These are phyloP conservation scores for Anoplius nigerrimus DNA, from an alignment of 2,888 invertebrate genomes.

Conservation along the genomic window DNA sequence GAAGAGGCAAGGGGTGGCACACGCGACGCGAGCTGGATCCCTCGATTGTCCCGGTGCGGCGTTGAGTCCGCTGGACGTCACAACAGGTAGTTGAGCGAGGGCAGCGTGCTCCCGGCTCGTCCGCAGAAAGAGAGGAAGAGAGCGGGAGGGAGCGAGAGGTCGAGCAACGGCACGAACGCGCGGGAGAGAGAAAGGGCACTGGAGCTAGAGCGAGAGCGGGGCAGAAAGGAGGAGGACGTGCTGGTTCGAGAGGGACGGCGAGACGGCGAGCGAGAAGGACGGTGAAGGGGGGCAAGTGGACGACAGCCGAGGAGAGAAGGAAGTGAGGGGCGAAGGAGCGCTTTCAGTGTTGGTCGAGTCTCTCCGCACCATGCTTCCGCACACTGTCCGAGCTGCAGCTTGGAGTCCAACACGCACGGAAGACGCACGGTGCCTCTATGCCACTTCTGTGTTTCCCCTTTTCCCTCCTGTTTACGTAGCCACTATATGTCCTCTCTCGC, in stretches of 20 bases:
- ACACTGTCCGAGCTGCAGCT: conserved; percentile 40
- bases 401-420: conserved; percentile 36
- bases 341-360: conserved; percentile 46
- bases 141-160: conserved; percentile 41
- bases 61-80: conserved; percentile 62
- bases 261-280: conserved; percentile 31
- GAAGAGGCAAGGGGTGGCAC: conserved; percentile 19
- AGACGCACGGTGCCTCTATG: too few relatives aligned
- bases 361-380: conserved; percentile 37
- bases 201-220: conserved; percentile 9
- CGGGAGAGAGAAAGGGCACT: conserved; percentile 31
- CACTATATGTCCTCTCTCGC: neutral
- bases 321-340: conserved; percentile 11
- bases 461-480: neutral
- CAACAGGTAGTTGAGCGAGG: conserved; percentile 71
- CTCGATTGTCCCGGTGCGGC: conserved; percentile 42
- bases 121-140: conserved; percentile 50
- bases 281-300: conserved; percentile 8
- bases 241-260: conserved; percentile 27
- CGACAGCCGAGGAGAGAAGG: conserved; percentile 22
- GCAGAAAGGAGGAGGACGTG: conserved; percentile 20
- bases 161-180: conserved; percentile 33
- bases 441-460: conserved; percentile 24
- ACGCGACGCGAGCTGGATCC: conserved; percentile 42
- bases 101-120: conserved; percentile 62